phyloP scores from a whole-genome alignment of 2,888 invertebrate genomes.

The Erpobdella octoculata region DNA sequence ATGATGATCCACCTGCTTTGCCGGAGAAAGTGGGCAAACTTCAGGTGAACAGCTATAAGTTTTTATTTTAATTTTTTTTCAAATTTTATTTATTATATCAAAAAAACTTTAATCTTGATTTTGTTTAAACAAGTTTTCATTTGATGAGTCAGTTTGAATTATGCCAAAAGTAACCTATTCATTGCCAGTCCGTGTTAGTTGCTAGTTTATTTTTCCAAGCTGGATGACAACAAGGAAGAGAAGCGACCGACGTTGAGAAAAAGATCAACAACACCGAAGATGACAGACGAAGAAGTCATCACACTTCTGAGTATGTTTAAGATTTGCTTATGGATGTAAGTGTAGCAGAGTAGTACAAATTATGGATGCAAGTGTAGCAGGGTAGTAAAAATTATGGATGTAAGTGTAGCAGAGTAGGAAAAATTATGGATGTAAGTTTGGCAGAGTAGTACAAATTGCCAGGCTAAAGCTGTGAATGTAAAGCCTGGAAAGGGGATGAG shows the following conservation, averaged over 20 bases:
- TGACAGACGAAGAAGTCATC: conserved; percentile 61
- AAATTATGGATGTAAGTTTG: too few relatives aligned
- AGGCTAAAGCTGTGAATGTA: too few relatives aligned
- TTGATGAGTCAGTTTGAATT: too few relatives aligned
- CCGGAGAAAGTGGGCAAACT: conserved; percentile 23
- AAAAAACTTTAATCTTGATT: neutral
- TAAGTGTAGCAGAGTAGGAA: too few relatives aligned
- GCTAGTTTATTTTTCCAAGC: neutral
- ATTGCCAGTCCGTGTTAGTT: too few relatives aligned
- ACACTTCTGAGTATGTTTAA: conserved; percentile 60
- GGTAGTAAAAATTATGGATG: too few relatives aligned
- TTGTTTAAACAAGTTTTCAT: too few relatives aligned
- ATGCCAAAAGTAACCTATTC: too few relatives aligned
- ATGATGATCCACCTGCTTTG: conserved; percentile 22
- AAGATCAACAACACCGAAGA: conserved; percentile 61
- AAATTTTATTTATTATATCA: neutral
- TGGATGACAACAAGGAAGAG: neutral
- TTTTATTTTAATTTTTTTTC: neutral
- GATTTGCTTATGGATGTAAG: neutral
- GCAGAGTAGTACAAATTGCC: too few relatives aligned
- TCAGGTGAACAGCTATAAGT: neutral
- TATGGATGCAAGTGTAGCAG: too few relatives aligned
- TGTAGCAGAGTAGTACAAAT: too few relatives aligned
- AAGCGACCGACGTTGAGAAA: conserved; percentile 49
- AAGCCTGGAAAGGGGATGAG: too few relatives aligned